Base-by-base conservation (phyloP, 2,113 vertebrate genomes). In the Dolichotis patagonum region DNA sequence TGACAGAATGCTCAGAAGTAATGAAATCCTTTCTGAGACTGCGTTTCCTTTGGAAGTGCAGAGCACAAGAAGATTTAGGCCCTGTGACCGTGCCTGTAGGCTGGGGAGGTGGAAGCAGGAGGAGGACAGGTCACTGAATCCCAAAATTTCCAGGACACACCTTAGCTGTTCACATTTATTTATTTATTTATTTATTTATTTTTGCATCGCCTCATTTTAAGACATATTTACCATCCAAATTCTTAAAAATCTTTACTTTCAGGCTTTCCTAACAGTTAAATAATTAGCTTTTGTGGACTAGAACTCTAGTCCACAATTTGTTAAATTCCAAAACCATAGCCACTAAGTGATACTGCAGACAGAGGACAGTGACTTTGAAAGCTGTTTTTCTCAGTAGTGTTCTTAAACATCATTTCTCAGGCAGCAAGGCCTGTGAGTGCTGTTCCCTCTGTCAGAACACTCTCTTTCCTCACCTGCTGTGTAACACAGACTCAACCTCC, bases 211-310 rank as follows among this genome's bases (percentile, higher is more conserved):
- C 19, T 94, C n/a, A 28, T 75, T 41, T 46, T 54, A 87, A 85
- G 24, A 63, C 3, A 13, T 0, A 16, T 35, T 93, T 65, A 65
- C 69, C 77, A 94, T 46, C 12, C 58, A 73, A 49, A 46, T 93
- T 81, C 81, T 85, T 80, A 85, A 63, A 88, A 43, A 58, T 60
- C n/a, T 80, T 84, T 28, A 77, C 14, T 78, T 78, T 88, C 28
- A 90, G 90, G 52, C 43, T 96, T 90, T 85, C 24, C 3, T 54
- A 60, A 78, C 20, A 78, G 58, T 77, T 67, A 85, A 92, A 30
- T 46, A 82, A 60, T 83, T 63, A 49, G 28, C 30, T 85, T 54
- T 85, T 88, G 88, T 78, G 75, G 77, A 63, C 49, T 16, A 52
- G 9, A 81, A 69, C 12, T 28, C n/a, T 67, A 20, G n/a, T n/a